Conservation (phyloP, 2,113 vertebrate species). For the Loxodonta africana region DNA sequence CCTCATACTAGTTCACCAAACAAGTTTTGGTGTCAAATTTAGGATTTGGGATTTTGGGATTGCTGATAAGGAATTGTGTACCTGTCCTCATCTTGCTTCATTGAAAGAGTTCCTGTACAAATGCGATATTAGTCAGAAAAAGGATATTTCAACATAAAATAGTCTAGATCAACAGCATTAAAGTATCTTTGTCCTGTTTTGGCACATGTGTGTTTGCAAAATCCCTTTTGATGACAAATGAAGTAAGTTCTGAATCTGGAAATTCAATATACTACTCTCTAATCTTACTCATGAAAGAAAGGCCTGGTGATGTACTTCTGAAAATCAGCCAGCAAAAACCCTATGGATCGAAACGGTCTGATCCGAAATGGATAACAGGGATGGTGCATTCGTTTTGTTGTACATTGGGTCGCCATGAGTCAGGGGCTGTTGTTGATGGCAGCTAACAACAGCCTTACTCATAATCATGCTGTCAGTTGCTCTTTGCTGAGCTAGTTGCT, state of each 20-base stretch:
- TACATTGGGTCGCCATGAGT: too few species aligned
- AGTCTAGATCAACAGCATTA: neutral
- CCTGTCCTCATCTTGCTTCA: constrained; percentile 2
- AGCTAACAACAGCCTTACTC: neutral
- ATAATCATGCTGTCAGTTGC: constrained; percentile 77
- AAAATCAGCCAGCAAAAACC: too few species aligned
- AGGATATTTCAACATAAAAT: neutral
- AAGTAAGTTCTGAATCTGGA: constrained; percentile 78
- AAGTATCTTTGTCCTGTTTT: neutral
- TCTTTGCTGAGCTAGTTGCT: constrained; percentile 81
- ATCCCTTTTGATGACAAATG: constrained; percentile 76
- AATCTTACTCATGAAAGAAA: constrained; percentile 59
- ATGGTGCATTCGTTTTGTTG: too few species aligned
- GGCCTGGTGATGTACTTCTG: too few species aligned
- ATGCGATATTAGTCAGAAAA: constrained; percentile 55
- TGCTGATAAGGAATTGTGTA: neutral
- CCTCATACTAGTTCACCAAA: constrained; percentile 24
- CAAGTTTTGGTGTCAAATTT: constrained; percentile 12
- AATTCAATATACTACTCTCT: constrained; percentile 79
- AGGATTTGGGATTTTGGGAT: constrained; percentile 36
- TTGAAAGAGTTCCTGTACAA: neutral
- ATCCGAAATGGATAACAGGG: too few species aligned
- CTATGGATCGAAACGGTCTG: too few species aligned
- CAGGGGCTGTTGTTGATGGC: too few species aligned
- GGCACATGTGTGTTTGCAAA: neutral